Conservation (phyloP, 1,140 invertebrate species). For the Heliothis virescens region DNA sequence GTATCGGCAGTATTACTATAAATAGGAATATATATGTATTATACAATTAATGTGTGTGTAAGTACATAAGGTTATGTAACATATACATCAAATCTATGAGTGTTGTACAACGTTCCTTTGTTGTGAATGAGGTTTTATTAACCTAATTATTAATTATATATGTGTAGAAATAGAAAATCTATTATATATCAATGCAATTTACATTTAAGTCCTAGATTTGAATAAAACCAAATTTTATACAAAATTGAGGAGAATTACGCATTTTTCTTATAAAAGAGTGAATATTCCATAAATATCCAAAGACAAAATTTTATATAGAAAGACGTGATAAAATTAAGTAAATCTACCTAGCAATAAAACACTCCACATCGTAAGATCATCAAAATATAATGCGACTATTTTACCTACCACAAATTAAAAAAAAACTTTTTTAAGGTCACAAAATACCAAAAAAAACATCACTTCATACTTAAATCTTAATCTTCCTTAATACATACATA, state of each 20-base stretch:
- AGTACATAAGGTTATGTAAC: slow-evolving; percentile 48
- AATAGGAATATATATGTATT: slow-evolving; percentile 61
- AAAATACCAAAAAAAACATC: too few species aligned
- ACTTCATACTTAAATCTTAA: too few species aligned
- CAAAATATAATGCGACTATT: too few species aligned
- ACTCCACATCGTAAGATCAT: too few species aligned
- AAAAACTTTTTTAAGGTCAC: too few species aligned
- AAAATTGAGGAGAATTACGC: slow-evolving; percentile 65
- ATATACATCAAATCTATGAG: slow-evolving; percentile 56
- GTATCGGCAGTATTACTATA: slow-evolving; percentile 68
- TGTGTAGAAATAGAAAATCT: slow-evolving; percentile 67
- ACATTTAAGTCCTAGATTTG: slow-evolving; percentile 58
- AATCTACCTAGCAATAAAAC: too few species aligned
- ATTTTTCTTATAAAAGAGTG: slow-evolving; percentile 56
- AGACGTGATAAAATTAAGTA: neutral
- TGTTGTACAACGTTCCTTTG: slow-evolving; percentile 80
- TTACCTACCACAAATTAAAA: too few species aligned
- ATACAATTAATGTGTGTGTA: slow-evolving; percentile 66
- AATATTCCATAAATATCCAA: too few species aligned
- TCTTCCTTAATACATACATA: too few species aligned
- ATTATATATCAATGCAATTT: slow-evolving; percentile 60
- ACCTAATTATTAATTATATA: slow-evolving; percentile 67
- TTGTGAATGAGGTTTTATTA: slow-evolving; percentile 74
- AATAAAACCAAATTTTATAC: slow-evolving; percentile 67
- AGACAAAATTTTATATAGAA: neutral